Percentiles rank a stretch among this genome's conserved stretches.
These are phyloP conservation scores for Amphiprion ocellaris DNA, from an alignment of 2,113 vertebrate species.

Conservation along the genomic window DNA sequence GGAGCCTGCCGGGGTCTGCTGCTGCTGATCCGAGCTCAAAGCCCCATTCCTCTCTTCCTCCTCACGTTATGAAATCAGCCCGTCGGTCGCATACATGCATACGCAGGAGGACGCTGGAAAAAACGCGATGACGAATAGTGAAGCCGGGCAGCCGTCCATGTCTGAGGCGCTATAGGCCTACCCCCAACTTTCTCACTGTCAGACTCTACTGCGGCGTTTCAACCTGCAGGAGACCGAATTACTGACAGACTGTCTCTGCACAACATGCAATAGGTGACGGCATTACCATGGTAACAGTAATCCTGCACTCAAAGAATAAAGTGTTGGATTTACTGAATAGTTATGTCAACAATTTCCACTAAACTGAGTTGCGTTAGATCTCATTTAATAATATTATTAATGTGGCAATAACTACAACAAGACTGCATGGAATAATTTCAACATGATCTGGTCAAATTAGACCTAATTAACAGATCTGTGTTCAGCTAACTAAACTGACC, in stretches of 20 bases:
- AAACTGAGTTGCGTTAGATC: too few species aligned
- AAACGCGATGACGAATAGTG: conserved; percentile 81
- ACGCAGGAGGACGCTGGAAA: conserved; percentile 73
- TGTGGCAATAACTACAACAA: too few species aligned
- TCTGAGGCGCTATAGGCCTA: conserved; percentile 42
- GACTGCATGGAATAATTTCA: too few species aligned
- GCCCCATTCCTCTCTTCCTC: conserved; percentile 73
- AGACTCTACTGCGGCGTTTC: neutral
- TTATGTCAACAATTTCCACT: too few species aligned
- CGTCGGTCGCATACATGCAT: conserved; percentile 75
- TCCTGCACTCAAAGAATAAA: too few species aligned
- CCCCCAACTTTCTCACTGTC: conserved; percentile 18
- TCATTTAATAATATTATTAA: too few species aligned
- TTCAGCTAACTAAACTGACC: too few species aligned
- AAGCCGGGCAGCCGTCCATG: conserved; percentile 67
- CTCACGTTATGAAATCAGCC: conserved; percentile 79
- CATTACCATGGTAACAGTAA: too few species aligned
- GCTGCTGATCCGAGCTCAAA: conserved; percentile 62
- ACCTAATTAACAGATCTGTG: too few species aligned
- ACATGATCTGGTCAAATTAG: too few species aligned
- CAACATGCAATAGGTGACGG: neutral
- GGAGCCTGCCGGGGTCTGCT: conserved; percentile 56
- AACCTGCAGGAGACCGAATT: neutral
- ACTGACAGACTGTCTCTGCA: neutral
- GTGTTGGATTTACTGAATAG: too few species aligned